Percentiles rank a stretch among this genome's conserved stretches.
These are phyloP conservation scores for Tolypeutes matacus DNA, from an alignment of 2,797 vertebrate species.

Conservation along the genomic window DNA sequence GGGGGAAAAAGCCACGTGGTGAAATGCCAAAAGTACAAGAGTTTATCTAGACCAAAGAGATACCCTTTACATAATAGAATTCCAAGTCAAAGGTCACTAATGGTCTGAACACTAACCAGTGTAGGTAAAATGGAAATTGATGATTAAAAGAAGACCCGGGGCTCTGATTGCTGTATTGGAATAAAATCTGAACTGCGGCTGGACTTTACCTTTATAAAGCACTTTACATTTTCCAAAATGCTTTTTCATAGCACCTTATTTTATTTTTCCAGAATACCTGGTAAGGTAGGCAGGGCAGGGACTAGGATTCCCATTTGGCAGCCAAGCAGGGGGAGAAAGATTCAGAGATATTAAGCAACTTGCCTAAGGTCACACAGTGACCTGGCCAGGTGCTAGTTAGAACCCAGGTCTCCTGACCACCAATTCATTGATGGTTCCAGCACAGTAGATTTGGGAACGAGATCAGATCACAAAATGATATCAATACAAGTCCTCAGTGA, in stretches of 20 bases:
- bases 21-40: slow-evolving; percentile 76
- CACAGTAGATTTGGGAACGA: background rate
- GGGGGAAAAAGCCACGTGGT: background rate
- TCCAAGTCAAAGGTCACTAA: slow-evolving; percentile 27
- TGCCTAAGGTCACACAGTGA: background rate
- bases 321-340: background rate
- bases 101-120: background rate
- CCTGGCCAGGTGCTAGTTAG: background rate
- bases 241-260: background rate
- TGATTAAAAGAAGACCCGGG: background rate
- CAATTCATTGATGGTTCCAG: background rate
- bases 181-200: background rate
- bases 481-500: background rate
- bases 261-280: slow-evolving; percentile 45
- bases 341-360: slow-evolving; percentile 54
- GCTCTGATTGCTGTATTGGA: background rate
- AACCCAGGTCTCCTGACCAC: background rate
- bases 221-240: slow-evolving; percentile 22
- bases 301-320: background rate
- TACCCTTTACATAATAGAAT: slow-evolving; percentile 68
- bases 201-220: background rate
- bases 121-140: slow-evolving; percentile 21
- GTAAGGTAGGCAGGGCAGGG: background rate
- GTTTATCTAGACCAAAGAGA: slow-evolving; percentile 74
- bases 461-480: slow-evolving; percentile 21